phyloP scores from a whole-genome alignment of 2,113 vertebrate species.

The Corvus hawaiiensis region DNA sequence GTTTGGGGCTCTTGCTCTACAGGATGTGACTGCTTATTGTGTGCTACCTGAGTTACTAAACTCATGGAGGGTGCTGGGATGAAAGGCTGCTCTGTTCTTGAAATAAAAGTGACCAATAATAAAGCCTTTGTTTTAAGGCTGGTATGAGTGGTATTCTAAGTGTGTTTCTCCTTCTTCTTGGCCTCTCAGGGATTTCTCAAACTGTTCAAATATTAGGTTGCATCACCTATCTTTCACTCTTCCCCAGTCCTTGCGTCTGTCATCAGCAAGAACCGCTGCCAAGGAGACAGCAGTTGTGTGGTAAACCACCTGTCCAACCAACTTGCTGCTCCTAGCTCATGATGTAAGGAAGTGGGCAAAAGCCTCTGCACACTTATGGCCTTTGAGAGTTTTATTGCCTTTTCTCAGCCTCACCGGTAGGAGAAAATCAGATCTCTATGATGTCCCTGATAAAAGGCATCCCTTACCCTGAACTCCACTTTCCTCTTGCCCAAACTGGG shows the following conservation, averaged over 20 bases:
- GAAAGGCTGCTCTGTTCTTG: not conserved
- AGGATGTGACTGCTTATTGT: not conserved
- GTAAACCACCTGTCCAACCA: not conserved
- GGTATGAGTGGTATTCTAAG: not conserved
- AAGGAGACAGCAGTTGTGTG: not conserved
- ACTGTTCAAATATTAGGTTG: not conserved
- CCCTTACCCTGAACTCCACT: not conserved
- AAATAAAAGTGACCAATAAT: slow-evolving; percentile 26
- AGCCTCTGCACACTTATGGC: fast-evolving
- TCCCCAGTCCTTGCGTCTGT: not conserved
- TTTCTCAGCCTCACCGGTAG: not conserved
- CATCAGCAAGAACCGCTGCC: fast-evolving
- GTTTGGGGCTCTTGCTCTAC: not conserved
- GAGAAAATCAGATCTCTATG: not conserved
- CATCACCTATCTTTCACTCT: not conserved
- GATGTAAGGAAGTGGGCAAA: not conserved
- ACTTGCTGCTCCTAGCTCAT: not conserved
- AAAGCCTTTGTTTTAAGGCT: not conserved
- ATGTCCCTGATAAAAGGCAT: not conserved
- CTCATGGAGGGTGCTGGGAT: not conserved
- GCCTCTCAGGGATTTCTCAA: not conserved
- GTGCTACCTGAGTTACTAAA: not conserved
- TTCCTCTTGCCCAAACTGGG: not conserved
- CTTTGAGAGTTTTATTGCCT: not conserved
- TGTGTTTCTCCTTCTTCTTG: not conserved